phyloP scores from a whole-genome alignment of 1,140 invertebrate species.

The Orchestia grillus region DNA sequence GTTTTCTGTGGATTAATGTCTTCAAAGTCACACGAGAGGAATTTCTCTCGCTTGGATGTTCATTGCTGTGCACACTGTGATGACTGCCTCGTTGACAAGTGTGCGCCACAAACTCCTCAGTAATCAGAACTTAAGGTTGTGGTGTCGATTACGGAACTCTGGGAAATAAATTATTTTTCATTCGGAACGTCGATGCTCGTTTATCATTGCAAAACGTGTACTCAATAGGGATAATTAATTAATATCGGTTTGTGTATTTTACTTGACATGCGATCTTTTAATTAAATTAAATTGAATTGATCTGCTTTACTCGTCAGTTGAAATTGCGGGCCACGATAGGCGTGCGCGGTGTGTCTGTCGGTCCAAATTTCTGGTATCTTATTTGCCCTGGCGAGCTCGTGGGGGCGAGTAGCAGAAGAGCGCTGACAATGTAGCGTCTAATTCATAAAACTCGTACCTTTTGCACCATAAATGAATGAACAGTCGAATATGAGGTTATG shows the following conservation, averaged over 20 bases:
- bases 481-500: neutral
- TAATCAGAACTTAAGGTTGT: neutral
- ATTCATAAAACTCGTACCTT: neutral
- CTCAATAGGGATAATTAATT: neutral
- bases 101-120: neutral
- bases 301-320: neutral
- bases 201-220: neutral
- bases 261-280: neutral
- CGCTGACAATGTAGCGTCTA: neutral
- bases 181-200: neutral
- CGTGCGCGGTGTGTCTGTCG: neutral
- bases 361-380: neutral
- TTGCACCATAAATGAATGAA: neutral
- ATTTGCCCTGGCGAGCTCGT: neutral
- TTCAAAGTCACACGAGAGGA: neutral
- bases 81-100: neutral
- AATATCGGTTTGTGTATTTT: neutral
- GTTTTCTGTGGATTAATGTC: neutral
- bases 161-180: neutral
- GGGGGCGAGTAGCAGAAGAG: neutral
- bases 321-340: neutral
- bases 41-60: neutral
- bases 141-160: neutral
- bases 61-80: neutral
- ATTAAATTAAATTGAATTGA: neutral